Evolutionary conservation across 2,113 vertebrate genomes (phyloP).

Genomic region (Ahaetulla prasina): DNA sequence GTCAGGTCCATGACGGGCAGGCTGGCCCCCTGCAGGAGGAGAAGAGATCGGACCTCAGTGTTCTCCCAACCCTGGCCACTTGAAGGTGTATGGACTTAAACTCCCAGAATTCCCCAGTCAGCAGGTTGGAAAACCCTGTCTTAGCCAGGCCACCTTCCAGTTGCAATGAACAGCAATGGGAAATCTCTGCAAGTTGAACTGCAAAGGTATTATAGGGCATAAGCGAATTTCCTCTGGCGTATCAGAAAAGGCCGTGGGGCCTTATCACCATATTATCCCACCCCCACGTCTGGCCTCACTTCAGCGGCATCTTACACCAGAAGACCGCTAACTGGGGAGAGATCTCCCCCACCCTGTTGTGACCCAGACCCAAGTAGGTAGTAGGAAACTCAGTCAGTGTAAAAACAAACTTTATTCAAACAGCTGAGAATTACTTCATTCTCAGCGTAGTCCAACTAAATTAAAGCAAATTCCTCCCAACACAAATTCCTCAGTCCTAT

Average conservation of each 20-base stretch:
- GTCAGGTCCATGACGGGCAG: constrained; percentile 97
- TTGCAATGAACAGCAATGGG: background rate
- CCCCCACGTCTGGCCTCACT: background rate
- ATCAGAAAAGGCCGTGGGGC: background rate
- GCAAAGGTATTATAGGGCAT: background rate
- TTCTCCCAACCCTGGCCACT: accelerated
- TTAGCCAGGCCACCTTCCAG: background rate
- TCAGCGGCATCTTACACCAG: too few species aligned
- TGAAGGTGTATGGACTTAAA: background rate
- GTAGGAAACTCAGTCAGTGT: too few species aligned
- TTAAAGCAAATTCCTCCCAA: too few species aligned
- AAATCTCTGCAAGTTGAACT: background rate
- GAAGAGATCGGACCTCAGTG: background rate
- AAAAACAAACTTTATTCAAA: too few species aligned
- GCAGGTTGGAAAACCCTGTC: too few species aligned
- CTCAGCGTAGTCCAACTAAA: too few species aligned
- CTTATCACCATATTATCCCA: background rate
- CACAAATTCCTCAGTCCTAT: too few species aligned
- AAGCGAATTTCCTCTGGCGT: background rate
- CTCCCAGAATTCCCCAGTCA: background rate
- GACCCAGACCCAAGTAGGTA: too few species aligned
- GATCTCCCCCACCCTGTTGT: too few species aligned
- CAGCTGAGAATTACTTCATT: too few species aligned
- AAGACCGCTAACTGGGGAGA: background rate
- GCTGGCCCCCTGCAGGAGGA: constrained; percentile 83